Base-by-base conservation (phyloP, 2,113 vertebrate genomes). In the Glaucidium brasilianum region DNA sequence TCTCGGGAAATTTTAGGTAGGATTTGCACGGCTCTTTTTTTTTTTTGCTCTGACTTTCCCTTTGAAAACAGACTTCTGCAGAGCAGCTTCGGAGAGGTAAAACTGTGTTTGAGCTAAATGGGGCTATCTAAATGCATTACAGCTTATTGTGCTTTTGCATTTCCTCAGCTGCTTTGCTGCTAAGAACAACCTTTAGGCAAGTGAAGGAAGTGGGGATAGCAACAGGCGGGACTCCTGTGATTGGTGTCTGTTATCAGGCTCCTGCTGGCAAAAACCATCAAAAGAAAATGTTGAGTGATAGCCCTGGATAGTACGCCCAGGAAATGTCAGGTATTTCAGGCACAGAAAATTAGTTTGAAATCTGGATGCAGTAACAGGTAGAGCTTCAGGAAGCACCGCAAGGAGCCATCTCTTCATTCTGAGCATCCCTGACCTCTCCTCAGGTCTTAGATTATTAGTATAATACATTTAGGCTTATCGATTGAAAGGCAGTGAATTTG, bases 341-440 rank as follows among this genome's bases (percentile, higher is more conserved):
- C n/a, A 66, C 34, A 47, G 72, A 85, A 83, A 88, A 96, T 75
- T 12, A 94, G 85, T 69, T 75, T 60, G 80, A 80, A 87, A 77
- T 37, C 34, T 30, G 34, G 15, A 29, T 58, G 72, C 35, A 26
- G 35, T 5, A 23, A n/a, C 56, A 92, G 78, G 64, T 68, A 35
- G 78, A 93, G 90, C 94, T 66, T 62, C 67, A 29, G 84, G 90
- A 95, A 74, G 66, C 60, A 7, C 89, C 22, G 11, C 87, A 60
- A 89, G 85, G 77, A 95, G 74, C 47, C 59, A 39, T 66, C 91
- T 59, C 95, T 84, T 34, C 3, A 5, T 45, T 35, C 27, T 49
- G 88, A 88, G 78, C 88, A 85, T 94, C 94, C 68, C 93, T 93
- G 96, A 73, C 89, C 91, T 89, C 95, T 84, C 78, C 82, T 82